These are phyloP conservation scores for Cecidostiba fungosa DNA, from an alignment of 2,888 invertebrate genomes.

Conservation along the genomic window DNA sequence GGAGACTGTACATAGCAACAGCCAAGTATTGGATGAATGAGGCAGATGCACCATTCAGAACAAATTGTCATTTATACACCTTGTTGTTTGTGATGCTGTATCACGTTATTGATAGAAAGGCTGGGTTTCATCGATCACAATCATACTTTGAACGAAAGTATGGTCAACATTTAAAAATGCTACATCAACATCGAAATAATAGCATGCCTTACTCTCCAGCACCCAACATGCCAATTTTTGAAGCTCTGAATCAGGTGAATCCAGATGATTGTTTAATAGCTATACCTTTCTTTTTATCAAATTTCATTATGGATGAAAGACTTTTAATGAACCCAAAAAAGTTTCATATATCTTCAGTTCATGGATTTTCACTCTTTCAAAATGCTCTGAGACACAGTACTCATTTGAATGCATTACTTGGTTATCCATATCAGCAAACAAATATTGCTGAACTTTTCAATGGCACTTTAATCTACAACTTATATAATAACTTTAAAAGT, in stretches of 20 bases:
- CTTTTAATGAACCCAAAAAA: constrained; percentile 82
- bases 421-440: constrained; percentile 82
- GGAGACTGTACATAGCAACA: constrained; percentile 83
- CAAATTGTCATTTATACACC: constrained; percentile 82
- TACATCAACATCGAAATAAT: constrained; percentile 25
- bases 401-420: constrained; percentile 85
- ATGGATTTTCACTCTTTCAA: constrained; percentile 86
- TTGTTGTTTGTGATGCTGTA: constrained; percentile 83
- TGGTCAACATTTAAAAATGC: constrained; percentile 72
- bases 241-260: constrained; percentile 82
- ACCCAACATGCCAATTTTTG: constrained; percentile 74
- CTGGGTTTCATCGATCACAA: constrained; percentile 82
- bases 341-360: constrained; percentile 83
- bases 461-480: constrained; percentile 89
- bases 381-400: constrained; percentile 83
- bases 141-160: constrained; percentile 81
- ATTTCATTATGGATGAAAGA: constrained; percentile 83
- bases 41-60: constrained; percentile 78
- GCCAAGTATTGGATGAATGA: constrained; percentile 83
- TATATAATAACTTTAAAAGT: constrained; percentile 84
- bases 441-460: constrained; percentile 85
- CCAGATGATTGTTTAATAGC: constrained; percentile 83
- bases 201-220: neutral
- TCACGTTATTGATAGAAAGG: constrained; percentile 83
- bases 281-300: constrained; percentile 82